Conservation (phyloP, 2,113 vertebrate genomes). For the Megaptera novaeangliae region DNA sequence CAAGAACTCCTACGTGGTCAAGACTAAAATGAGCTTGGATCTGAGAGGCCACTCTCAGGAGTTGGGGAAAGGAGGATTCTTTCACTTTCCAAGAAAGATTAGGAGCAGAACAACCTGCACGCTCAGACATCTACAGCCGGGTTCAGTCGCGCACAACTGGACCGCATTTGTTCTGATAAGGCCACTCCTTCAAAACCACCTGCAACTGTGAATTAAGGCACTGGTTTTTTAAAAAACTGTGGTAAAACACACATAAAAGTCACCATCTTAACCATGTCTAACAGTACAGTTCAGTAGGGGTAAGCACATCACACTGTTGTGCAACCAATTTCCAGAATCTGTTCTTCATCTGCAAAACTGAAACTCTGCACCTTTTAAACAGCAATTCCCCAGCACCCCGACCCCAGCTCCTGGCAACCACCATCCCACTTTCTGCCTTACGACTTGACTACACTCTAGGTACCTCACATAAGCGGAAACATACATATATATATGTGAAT, state of each 20-base stretch:
- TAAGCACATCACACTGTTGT: neutral
- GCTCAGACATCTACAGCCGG: neutral
- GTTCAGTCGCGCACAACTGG: neutral
- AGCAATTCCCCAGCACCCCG: fast-evolving
- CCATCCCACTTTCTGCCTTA: neutral
- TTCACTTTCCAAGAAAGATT: slow-evolving; percentile 17
- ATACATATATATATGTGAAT: no score
- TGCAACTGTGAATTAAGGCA: neutral
- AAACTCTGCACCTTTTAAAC: neutral
- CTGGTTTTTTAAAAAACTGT: neutral
- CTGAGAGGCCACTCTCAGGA: fast-evolving
- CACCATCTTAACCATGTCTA: neutral
- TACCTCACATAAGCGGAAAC: fast-evolving
- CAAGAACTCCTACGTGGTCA: neutral
- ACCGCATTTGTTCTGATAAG: slow-evolving; percentile 46
- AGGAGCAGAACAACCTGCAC: neutral
- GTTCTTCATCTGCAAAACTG: neutral
- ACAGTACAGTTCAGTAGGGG: neutral
- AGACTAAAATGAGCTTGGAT: neutral
- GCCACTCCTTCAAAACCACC: slow-evolving; percentile 40
- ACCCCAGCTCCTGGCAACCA: neutral
- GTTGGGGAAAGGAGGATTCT: neutral
- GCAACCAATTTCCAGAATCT: neutral
- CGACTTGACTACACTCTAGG: neutral
- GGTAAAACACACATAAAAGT: neutral